A percentile compares a stretch with the other conserved stretches of the same genome.
phyloP scores from a whole-genome alignment of 2,888 invertebrate species.

The Zeuzera pyrina region DNA sequence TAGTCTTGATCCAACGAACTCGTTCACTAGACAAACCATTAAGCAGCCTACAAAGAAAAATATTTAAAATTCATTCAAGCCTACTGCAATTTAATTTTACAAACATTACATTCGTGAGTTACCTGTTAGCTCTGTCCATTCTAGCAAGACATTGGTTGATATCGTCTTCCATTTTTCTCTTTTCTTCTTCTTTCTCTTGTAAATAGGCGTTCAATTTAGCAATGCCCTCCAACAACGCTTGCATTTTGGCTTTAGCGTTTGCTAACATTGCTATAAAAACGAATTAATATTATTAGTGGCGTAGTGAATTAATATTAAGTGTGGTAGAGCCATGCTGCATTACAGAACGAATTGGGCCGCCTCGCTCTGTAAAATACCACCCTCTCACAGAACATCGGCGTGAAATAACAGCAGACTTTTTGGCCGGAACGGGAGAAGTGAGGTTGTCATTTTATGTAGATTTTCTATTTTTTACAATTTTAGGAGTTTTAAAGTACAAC shows the following conservation, averaged over 20 bases:
- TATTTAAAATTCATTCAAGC: background rate
- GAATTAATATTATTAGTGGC: background rate
- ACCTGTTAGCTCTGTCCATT: constrained; percentile 83
- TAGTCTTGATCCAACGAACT: constrained; percentile 81
- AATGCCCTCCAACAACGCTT: constrained; percentile 83
- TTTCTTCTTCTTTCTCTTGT: constrained; percentile 80
- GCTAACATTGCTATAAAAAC: constrained; percentile 64
- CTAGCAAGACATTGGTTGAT: constrained; percentile 84
- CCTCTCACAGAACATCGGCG: no score
- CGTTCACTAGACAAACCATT: constrained; percentile 79
- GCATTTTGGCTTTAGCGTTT: constrained; percentile 84
- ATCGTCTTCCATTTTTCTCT: constrained; percentile 79
- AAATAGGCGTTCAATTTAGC: constrained; percentile 81
- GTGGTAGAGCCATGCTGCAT: no score
- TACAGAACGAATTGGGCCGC: no score
- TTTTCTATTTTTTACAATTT: no score
- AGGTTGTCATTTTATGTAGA: no score
- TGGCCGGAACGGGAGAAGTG: no score
- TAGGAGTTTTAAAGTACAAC: no score
- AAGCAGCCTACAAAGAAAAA: constrained; percentile 58
- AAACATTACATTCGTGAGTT: no score
- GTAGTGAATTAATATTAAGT: no score
- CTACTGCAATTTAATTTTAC: background rate
- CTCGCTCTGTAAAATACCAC: no score
- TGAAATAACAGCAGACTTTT: no score